A percentile compares a stretch with the other conserved stretches of the same genome.
Evolutionary conservation across 2,888 invertebrate genomes (phyloP).

Genomic region (Ophion ellenae): DNA sequence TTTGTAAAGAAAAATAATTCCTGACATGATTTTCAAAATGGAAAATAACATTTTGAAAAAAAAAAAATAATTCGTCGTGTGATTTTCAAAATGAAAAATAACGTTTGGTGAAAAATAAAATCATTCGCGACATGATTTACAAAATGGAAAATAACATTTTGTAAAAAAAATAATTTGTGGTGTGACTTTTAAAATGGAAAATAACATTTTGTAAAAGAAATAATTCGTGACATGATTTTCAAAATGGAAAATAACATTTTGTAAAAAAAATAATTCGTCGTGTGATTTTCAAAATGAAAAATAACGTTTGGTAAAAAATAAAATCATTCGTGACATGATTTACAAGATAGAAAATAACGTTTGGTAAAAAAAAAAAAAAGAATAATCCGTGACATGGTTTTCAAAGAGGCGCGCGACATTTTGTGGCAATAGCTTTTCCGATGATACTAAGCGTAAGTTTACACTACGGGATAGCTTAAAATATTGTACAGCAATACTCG

Average conservation of each 20-base stretch:
- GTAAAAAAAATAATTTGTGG: not conserved
- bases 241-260: not conserved
- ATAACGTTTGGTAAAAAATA: not conserved
- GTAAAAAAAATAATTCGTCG: not conserved
- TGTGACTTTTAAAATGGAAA: not conserved
- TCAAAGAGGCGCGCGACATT: not conserved
- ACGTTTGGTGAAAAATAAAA: not conserved
- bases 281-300: not conserved
- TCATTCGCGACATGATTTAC: not conserved
- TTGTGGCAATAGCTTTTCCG: not conserved
- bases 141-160: not conserved
- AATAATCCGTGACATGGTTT: too few relatives aligned
- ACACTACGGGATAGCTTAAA: not conserved
- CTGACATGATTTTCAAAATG: too few relatives aligned
- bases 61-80: not conserved
- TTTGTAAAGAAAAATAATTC: not conserved
- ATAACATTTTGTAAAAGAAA: not conserved
- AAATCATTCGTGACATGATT: not conserved
- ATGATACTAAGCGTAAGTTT: not conserved
- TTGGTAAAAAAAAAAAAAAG: not conserved
- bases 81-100: not conserved
- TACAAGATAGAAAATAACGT: not conserved
- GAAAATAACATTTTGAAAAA: not conserved
- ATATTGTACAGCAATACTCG: not conserved
- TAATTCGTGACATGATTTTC: not conserved